Evolutionary conservation across 1,140 invertebrate species (phyloP), one percentile per base, ranked within the genome.

Genomic region (Drosophila pseudoobscura): DNA sequence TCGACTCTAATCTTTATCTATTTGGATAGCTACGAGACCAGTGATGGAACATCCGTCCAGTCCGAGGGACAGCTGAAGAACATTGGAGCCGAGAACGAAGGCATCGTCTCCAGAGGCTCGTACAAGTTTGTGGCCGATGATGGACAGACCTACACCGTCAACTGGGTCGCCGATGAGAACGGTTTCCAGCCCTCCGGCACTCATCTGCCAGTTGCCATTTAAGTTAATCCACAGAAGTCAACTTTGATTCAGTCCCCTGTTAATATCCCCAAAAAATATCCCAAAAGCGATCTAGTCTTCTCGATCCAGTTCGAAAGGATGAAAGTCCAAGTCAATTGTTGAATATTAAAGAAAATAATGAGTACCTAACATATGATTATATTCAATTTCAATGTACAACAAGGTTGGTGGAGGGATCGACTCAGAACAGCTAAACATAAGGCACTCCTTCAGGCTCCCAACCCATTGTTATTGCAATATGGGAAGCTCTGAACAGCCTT

Each of bases 161-260:
- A 92, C 9, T 96, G 95, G 91, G 92, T 94, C 44, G 95, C 96
- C 44, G 96, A 96, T 89, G 95, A 96, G 92, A 95, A 95, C 87
- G 95, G 95, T 55, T 96, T 94, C 93, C 94, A 94, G 79, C 94
- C 95, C 46, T 92, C 94, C 87, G 95, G 95, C 13, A 94, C 93
- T 8, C 94, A 95, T 91, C 89, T 96, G 58, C 94, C 95, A 54
- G 79, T 78, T n/a, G 88, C 79, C 15, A 15, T 0, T 1, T 39
- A 39, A 39, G 35, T 3, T n/a, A 46, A 26, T 2, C 15, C 11
- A 4, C 47, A 9, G 31, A 35, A 35, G 31, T 35, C 8, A 35
- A 9, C 31, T 9, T 35, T 35, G 31, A 35, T 35, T 11, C n/a
- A 5, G 3, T 65, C 47, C 64, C 64, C 47, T 65, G 50, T 41